Evolutionary conservation across 2,888 invertebrate genomes (phyloP).

Genomic region (Helicoverpa assulta): DNA sequence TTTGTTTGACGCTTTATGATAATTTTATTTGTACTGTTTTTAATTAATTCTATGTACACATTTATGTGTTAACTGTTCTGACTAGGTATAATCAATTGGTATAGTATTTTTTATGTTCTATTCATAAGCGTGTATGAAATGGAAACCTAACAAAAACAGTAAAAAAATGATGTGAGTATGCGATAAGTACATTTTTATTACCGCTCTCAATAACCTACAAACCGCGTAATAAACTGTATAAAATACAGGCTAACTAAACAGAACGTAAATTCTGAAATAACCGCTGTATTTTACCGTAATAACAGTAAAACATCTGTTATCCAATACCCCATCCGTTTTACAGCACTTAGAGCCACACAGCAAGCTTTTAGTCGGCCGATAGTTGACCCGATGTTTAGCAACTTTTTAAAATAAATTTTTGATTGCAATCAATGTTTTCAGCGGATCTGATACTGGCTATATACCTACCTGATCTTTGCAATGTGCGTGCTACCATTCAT

Average conservation of each 20-base stretch:
- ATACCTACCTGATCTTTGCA: no score
- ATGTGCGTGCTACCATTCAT: no score
- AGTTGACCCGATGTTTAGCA: no score
- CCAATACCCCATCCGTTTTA: conserved; percentile 42
- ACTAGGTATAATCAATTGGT: no score
- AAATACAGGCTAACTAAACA: conserved; percentile 34
- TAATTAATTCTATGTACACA: not conserved
- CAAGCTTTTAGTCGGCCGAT: no score
- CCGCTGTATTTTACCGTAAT: conserved; percentile 28
- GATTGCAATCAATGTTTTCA: no score
- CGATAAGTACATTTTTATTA: not conserved
- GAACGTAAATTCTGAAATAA: conserved; percentile 40
- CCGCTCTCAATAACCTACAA: not conserved
- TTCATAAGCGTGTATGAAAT: no score
- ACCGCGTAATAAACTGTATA: not conserved
- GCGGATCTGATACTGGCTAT: no score
- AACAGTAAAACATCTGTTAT: conserved; percentile 53
- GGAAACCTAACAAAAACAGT: no score
- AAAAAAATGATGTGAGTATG: not conserved
- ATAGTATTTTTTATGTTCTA: no score
- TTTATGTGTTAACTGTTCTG: not conserved
- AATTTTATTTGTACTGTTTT: conserved; percentile 3
- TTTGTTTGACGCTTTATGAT: not conserved
- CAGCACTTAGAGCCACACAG: not conserved
- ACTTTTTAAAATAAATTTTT: no score